These are phyloP conservation scores for Oryzias celebensis DNA, from an alignment of 2,113 vertebrate species.

Conservation along the genomic window DNA sequence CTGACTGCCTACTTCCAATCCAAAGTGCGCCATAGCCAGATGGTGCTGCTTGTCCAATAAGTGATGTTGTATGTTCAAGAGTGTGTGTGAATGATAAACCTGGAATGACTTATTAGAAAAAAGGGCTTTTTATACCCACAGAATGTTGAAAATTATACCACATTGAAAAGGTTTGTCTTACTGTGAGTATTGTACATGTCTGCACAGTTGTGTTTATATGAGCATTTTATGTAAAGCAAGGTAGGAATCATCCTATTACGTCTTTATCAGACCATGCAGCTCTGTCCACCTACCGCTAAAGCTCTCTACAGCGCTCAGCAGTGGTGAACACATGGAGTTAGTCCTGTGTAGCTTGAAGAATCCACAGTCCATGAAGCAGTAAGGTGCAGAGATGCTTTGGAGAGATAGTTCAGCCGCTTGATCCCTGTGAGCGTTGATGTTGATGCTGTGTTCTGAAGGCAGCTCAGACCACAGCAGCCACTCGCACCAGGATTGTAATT, in stretches of 20 bases:
- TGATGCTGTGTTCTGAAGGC: constrained; percentile 49
- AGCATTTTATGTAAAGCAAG: constrained; percentile 51
- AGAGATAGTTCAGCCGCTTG: constrained; percentile 27
- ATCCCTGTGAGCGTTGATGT: constrained; percentile 45
- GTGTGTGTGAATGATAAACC: no score
- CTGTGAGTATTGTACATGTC: background rate
- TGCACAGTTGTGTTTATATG: constrained; percentile 39
- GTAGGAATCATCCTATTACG: constrained; percentile 43
- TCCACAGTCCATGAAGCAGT: constrained; percentile 41
- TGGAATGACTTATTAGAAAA: no score
- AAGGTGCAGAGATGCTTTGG: constrained; percentile 42
- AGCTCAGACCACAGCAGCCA: constrained; percentile 45
- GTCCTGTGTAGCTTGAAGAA: constrained; percentile 31
- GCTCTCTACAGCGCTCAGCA: constrained; percentile 23
- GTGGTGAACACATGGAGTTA: constrained; percentile 45
- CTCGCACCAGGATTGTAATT: constrained; percentile 69
- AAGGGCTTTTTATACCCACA: no score
- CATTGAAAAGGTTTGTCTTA: no score
- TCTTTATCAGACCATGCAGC: constrained; percentile 63
- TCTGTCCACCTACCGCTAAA: constrained; percentile 44
- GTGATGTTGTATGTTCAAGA: no score
- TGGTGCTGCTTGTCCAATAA: no score
- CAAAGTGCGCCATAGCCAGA: no score
- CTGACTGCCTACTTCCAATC: no score
- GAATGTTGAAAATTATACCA: no score